Percentiles rank a stretch among this genome's conserved stretches.
Conservation (phyloP, 2,113 vertebrate genomes). For the Cavia aperea region DNA sequence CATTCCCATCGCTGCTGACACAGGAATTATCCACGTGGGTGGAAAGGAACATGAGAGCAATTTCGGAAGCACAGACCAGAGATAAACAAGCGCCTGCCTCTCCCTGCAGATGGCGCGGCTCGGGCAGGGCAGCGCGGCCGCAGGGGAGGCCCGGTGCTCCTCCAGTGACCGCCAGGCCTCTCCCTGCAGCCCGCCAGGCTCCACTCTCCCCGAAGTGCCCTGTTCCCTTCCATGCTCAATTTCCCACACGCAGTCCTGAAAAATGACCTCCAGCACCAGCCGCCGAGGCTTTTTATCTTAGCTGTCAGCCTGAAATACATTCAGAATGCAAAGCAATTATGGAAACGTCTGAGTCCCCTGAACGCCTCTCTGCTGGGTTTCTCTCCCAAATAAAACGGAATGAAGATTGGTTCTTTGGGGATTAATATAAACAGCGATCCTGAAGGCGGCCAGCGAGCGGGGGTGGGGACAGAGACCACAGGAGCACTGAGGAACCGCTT, state of each 20-base stretch:
- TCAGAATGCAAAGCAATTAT: slow-evolving; percentile 64
- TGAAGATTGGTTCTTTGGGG: slow-evolving; percentile 75
- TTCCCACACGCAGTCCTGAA: slow-evolving; percentile 69
- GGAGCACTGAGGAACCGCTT: slow-evolving; percentile 48
- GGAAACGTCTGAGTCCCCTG: slow-evolving; percentile 71
- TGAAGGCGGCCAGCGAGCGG: slow-evolving; percentile 58
- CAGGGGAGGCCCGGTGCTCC: neutral
- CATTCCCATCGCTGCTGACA: slow-evolving; percentile 38
- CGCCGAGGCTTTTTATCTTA: slow-evolving; percentile 65
- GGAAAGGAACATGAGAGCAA: slow-evolving; percentile 55
- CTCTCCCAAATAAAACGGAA: slow-evolving; percentile 74
- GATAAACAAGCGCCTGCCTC: neutral
- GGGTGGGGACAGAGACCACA: neutral
- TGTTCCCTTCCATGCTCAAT: slow-evolving; percentile 27
- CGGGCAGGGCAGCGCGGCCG: neutral
- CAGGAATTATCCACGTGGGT: slow-evolving; percentile 56
- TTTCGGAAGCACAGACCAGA: slow-evolving; percentile 24
- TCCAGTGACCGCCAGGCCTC: neutral
- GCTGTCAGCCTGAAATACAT: slow-evolving; percentile 61
- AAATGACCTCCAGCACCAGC: slow-evolving; percentile 51
- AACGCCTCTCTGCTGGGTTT: slow-evolving; percentile 70
- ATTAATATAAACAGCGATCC: slow-evolving; percentile 72
- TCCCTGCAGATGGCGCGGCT: neutral
- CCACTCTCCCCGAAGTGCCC: slow-evolving; percentile 21
- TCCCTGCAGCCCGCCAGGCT: neutral